A percentile compares a stretch with the other conserved stretches of the same genome.
Evolutionary conservation across 2,888 invertebrate genomes (phyloP).

Genomic region (Tridacna gigas): DNA sequence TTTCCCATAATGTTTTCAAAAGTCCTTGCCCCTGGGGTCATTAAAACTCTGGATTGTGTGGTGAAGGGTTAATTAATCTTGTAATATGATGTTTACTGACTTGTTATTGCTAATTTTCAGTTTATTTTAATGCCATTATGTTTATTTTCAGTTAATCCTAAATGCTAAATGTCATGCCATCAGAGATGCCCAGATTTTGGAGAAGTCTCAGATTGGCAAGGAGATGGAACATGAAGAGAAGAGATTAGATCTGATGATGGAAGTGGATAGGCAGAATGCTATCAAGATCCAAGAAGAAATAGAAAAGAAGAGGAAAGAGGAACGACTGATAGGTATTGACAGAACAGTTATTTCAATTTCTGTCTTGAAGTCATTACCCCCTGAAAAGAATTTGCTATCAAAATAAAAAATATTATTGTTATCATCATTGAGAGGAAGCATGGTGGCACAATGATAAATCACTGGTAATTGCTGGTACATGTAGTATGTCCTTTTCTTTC

Average conservation of each 20-base stretch:
- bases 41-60: too few relatives aligned
- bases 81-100: too few relatives aligned
- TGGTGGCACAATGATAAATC: too few relatives aligned
- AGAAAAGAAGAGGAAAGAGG: conserved; percentile 82
- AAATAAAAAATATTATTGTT: too few relatives aligned
- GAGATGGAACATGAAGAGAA: conserved; percentile 84
- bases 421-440: too few relatives aligned
- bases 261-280: conserved; percentile 83
- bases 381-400: too few relatives aligned
- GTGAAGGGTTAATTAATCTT: too few relatives aligned
- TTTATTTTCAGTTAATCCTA: conserved; percentile 81
- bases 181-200: conserved; percentile 84
- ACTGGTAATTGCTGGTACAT: too few relatives aligned
- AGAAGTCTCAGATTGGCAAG: conserved; percentile 82
- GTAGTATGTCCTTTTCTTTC: too few relatives aligned
- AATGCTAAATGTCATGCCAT: conserved; percentile 85
- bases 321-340: conserved; percentile 75
- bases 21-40: background rate
- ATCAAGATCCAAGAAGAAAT: conserved; percentile 84
- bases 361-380: too few relatives aligned
- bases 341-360: background rate
- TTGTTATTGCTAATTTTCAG: too few relatives aligned
- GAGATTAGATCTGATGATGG: conserved; percentile 85
- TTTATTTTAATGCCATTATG: background rate
- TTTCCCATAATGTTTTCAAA: background rate